These are phyloP conservation scores for Ichneumon xanthorius DNA, from an alignment of 2,888 invertebrate genomes.

Conservation along the genomic window DNA sequence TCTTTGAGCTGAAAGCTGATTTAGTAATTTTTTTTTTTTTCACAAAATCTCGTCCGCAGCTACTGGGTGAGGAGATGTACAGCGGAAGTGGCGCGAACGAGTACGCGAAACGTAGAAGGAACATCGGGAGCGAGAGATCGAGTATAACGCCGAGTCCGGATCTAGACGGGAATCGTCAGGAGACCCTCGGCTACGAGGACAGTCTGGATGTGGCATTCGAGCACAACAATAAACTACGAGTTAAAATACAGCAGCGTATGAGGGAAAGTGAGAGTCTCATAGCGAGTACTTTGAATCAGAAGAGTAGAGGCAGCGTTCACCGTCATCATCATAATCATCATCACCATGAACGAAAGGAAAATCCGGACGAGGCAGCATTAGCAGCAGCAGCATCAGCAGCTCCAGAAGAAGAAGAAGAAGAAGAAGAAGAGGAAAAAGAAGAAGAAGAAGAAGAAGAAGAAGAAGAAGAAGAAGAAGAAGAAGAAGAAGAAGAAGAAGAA, in stretches of 20 bases:
- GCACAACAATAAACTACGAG: conserved; percentile 83
- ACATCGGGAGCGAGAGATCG: conserved; percentile 74
- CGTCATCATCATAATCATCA: conserved; percentile 65
- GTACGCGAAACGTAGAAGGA: conserved; percentile 73
- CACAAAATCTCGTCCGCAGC: conserved; percentile 71
- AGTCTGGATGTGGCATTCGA: conserved; percentile 83
- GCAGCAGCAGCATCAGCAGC: conserved; percentile 40
- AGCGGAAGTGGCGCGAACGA: conserved; percentile 77
- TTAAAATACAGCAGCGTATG: conserved; percentile 83
- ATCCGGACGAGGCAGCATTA: conserved; percentile 48
- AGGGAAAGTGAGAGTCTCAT: conserved; percentile 82
- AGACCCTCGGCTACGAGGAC: conserved; percentile 82
- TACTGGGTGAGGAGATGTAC: conserved; percentile 83
- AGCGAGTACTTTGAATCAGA: conserved; percentile 80
- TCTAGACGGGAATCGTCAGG: conserved; percentile 73
- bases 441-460: conserved; percentile 48
- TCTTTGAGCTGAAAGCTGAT: not conserved
- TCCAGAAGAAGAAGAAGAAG: conserved; percentile 32
- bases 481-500: conserved; percentile 51
- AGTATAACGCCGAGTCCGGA: conserved; percentile 80
- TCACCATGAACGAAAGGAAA: conserved; percentile 59
- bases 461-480: conserved; percentile 53
- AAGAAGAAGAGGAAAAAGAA: conserved; percentile 48
- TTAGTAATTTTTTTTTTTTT: not conserved
- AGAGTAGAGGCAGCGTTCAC: conserved; percentile 65